These are phyloP conservation scores for Neuroterus valhalla DNA, from an alignment of 1,140 invertebrate species.

Conservation along the genomic window DNA sequence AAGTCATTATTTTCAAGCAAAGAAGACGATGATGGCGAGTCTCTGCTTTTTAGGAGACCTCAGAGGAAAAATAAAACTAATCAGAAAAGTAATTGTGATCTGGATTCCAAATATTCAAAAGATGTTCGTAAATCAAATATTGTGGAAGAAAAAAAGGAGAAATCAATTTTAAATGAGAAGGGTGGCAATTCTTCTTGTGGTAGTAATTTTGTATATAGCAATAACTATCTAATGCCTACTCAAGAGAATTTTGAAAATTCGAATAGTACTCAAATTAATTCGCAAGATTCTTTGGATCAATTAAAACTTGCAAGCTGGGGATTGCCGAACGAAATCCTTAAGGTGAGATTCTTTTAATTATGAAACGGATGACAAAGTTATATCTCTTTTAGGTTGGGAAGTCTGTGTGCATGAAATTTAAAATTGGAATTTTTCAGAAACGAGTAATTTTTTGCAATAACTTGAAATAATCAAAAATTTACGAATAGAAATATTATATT, in stretches of 20 bases:
- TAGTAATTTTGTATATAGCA: neutral
- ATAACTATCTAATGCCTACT: neutral
- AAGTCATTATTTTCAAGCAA: neutral
- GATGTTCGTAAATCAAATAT: neutral
- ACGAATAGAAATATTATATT: too few relatives aligned
- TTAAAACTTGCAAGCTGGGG: slow-evolving; percentile 44
- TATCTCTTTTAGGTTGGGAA: too few relatives aligned
- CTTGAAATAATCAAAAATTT: too few relatives aligned
- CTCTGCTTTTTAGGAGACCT: slow-evolving; percentile 6
- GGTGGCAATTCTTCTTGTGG: neutral
- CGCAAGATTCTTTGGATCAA: slow-evolving; percentile 16
- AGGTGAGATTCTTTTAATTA: slow-evolving; percentile 31
- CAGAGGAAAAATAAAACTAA: neutral
- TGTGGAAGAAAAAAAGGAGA: neutral
- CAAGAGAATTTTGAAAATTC: neutral
- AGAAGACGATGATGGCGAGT: neutral
- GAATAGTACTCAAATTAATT: slow-evolving; percentile 4
- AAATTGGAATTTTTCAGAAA: too few relatives aligned
- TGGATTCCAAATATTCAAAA: neutral
- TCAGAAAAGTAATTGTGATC: neutral
- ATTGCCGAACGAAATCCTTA: slow-evolving; percentile 36
- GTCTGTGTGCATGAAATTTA: too few relatives aligned
- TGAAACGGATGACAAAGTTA: neutral
- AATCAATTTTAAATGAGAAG: neutral
- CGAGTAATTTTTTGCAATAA: too few relatives aligned